Evolutionary conservation across 2,888 invertebrate genomes (phyloP).

Genomic region (Lepas anatifera): DNA sequence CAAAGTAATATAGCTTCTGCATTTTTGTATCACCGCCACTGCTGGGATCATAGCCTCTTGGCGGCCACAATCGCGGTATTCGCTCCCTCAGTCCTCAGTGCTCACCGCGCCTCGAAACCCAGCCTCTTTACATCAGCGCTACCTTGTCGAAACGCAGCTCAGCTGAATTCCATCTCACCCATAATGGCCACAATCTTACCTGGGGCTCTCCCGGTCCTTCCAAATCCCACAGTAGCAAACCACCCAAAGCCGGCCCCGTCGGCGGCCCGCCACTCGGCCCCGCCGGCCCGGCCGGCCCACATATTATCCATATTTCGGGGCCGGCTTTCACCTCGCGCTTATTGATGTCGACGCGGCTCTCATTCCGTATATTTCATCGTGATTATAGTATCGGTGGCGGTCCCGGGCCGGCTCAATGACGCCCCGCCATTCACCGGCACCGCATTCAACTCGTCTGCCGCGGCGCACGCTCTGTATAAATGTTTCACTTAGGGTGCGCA

Average conservation of each 20-base stretch:
- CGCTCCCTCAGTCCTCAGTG: too few species aligned
- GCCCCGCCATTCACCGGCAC: background rate
- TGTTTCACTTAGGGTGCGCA: constrained; percentile 1
- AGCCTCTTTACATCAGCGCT: too few species aligned
- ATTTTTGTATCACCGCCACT: too few species aligned
- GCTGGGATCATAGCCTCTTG: too few species aligned
- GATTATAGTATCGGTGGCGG: constrained; percentile 9
- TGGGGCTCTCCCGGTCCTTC: background rate
- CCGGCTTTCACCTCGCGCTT: background rate
- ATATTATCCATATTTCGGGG: constrained; percentile 4
- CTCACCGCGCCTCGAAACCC: background rate
- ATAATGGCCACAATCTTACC: background rate
- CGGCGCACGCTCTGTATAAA: background rate
- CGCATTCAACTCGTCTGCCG: constrained; percentile 5
- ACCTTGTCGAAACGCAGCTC: background rate
- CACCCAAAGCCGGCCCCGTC: background rate
- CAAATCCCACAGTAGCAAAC: too few species aligned
- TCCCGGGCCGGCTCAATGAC: background rate
- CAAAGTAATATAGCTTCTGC: too few species aligned
- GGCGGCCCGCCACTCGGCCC: background rate
- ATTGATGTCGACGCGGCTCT: constrained; percentile 6
- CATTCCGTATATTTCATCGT: constrained; percentile 2
- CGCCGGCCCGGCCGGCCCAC: background rate
- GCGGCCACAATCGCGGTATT: too few species aligned
- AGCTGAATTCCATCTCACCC: background rate